Base-by-base conservation (phyloP, 2,113 vertebrate species). In the Collichthys lucidus region DNA sequence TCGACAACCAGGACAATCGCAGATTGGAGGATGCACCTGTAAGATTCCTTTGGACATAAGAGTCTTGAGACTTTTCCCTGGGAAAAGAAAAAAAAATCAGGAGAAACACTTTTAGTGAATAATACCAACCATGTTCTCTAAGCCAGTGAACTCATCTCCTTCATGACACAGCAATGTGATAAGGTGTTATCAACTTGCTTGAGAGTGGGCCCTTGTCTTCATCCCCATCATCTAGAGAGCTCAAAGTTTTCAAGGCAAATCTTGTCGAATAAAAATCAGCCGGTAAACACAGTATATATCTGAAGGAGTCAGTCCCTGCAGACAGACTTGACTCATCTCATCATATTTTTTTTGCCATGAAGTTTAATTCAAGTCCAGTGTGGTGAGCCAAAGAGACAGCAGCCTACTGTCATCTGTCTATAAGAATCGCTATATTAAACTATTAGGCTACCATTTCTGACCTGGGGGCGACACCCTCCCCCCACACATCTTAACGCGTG, bases 41-140 rank as follows among this genome's bases (percentile, higher is more conserved):
- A 99, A 98, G 94, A 99, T 98, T 95, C 98, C 98, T 96, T 99
- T 99, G 96, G 98, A 99, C 98, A 99, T 99, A 90, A 99, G 98
- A 91, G 98, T 99, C 97, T 99, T 99, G 94, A 99, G 96, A 94
- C 98, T 99, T 96, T 99, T 99, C 89, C 98, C 98, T 99, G 94
- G 16, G 83, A 92, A 60, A 88, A 20, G 74, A 61, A 31, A 72
- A 85, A 85, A 4, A 66, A 5, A 66, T 62, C 35, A 40, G 35
- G 53, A 57, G 46, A 75, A 19, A 56, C 22, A 35, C 24, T 47
- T 66, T 79, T 11, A 88, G 75, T 26, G 12, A 71, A 78, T 24
- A 17, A 17, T 0, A 64, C 16, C 26, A 62, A 20, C 8, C 4
- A 60, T 53, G 6, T 44, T 47, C 11, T 53, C 3, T 40, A 60